Percentiles rank a stretch among this genome's conserved stretches.
These are phyloP conservation scores for Pterostichus madidus DNA, from an alignment of 2,888 invertebrate species.

Conservation along the genomic window DNA sequence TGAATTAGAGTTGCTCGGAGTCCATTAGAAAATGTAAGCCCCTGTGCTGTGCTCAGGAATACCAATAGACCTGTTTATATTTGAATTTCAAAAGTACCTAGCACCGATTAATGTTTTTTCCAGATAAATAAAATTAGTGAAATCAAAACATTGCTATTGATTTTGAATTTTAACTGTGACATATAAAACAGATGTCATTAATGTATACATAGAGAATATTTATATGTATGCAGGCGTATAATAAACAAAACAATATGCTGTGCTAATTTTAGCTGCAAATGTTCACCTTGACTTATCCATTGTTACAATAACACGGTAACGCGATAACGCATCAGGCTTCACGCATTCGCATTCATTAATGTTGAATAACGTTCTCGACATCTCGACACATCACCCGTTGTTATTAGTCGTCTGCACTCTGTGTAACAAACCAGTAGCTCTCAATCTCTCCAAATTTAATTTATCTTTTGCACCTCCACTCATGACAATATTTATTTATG, in stretches of 20 bases:
- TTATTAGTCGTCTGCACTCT: slow-evolving; percentile 8
- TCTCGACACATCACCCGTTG: slow-evolving; percentile 14
- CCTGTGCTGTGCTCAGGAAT: no score
- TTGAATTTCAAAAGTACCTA: no score
- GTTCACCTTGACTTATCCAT: neutral
- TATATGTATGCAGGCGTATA: slow-evolving; percentile 30
- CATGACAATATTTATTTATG: no score
- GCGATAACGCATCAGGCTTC: slow-evolving; percentile 6
- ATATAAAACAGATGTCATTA: slow-evolving; percentile 32
- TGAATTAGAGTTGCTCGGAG: no score
- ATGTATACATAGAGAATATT: slow-evolving; percentile 28
- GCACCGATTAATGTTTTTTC: neutral
- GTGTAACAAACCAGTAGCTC: no score
- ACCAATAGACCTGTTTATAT: no score
- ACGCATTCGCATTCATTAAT: neutral
- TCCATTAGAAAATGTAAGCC: no score
- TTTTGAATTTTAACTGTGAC: slow-evolving; percentile 18
- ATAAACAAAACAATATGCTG: slow-evolving; percentile 11
- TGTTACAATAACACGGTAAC: neutral
- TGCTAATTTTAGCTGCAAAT: slow-evolving; percentile 16
- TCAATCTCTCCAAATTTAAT: no score
- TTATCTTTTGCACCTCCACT: no score
- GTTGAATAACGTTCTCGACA: slow-evolving; percentile 12
- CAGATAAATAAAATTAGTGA: neutral
- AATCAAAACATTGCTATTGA: slow-evolving; percentile 11